phyloP scores from a whole-genome alignment of 2,797 vertebrate species.

The Pteropus rufus region DNA sequence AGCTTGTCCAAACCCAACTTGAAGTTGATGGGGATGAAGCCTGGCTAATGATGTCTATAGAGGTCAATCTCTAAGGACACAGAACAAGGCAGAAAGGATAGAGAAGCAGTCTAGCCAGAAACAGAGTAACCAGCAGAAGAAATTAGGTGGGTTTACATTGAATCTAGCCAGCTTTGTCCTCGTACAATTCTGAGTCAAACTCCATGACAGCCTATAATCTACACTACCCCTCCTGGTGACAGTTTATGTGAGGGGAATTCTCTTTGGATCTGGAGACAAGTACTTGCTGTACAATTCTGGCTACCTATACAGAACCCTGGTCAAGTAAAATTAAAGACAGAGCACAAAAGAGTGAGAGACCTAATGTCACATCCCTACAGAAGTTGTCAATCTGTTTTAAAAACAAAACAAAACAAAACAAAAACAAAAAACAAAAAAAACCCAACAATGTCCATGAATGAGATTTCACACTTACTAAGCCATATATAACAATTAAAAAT shows the following conservation, averaged over 20 bases:
- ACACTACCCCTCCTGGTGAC: no score
- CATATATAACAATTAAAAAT: slow-evolving; percentile 17
- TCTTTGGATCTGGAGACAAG: neutral
- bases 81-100: neutral
- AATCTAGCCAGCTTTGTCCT: neutral
- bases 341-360: neutral
- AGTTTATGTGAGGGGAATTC: neutral
- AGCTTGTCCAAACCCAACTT: neutral
- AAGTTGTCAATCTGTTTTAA: neutral
- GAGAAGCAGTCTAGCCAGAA: neutral
- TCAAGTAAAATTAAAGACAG: neutral
- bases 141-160: neutral
- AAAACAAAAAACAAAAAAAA: no score
- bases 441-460: neutral
- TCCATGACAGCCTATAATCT: neutral
- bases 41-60: neutral
- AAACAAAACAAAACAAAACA: neutral
- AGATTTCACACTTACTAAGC: neutral
- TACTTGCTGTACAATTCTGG: neutral
- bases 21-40: neutral
- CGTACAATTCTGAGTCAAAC: neutral
- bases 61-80: neutral
- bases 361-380: neutral
- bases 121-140: accelerated
- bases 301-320: neutral